Evolutionary conservation across 2,888 invertebrate species (phyloP).

Genomic region (Tipula vernalis): DNA sequence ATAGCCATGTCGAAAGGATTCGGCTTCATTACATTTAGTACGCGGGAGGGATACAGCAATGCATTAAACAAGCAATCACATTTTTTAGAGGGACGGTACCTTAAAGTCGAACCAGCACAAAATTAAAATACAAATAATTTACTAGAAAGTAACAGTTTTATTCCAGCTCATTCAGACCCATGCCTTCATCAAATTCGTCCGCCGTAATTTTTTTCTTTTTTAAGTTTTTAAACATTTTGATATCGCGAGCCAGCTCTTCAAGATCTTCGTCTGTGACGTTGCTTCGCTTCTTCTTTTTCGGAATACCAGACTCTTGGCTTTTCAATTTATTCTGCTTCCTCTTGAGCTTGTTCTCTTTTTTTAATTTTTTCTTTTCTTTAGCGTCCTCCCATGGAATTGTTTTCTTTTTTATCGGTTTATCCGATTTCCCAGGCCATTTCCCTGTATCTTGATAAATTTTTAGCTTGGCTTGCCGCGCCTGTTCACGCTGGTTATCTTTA

Average conservation of each 20-base stretch:
- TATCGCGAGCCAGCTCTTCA: constrained; percentile 64
- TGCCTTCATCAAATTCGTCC: constrained; percentile 51
- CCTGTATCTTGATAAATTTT: constrained; percentile 60
- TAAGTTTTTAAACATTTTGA: constrained; percentile 70
- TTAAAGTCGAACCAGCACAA: constrained; percentile 45
- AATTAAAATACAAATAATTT: not conserved
- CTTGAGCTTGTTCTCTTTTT: constrained; percentile 46
- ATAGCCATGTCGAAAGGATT: constrained; percentile 65
- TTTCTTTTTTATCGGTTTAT: constrained; percentile 38
- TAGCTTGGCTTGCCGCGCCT: constrained; percentile 56
- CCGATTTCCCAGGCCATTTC: constrained; percentile 53
- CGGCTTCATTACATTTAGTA: constrained; percentile 60
- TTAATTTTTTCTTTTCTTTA: constrained; percentile 55
- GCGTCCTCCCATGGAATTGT: constrained; percentile 67
- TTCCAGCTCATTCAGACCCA: constrained; percentile 34
- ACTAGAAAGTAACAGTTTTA: not conserved
- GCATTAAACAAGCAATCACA: constrained; percentile 49
- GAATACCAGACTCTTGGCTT: constrained; percentile 18
- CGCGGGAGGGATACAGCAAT: constrained; percentile 46
- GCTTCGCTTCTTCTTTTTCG: constrained; percentile 30
- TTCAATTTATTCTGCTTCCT: constrained; percentile 30
- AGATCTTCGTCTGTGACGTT: constrained; percentile 58
- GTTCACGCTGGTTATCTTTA: constrained; percentile 66
- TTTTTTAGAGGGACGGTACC: constrained; percentile 52
- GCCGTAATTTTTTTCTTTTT: constrained; percentile 68